A percentile compares a stretch with the other conserved stretches of the same genome.
Conservation (phyloP, 1,140 invertebrate genomes). For the Neodiprion fabricii region DNA sequence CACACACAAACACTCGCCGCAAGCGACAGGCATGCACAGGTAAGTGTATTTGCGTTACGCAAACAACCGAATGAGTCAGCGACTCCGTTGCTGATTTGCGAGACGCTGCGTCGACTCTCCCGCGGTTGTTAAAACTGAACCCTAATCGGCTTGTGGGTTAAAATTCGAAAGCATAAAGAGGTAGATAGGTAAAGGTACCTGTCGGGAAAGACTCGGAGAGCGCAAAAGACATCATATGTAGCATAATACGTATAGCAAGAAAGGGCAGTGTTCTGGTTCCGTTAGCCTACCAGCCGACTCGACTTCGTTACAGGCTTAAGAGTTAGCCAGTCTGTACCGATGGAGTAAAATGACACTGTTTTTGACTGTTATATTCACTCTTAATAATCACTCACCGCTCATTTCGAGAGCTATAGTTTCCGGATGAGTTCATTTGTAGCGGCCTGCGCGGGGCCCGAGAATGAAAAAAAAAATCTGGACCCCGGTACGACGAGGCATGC, state of each 20-base stretch:
- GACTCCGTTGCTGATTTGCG: not conserved
- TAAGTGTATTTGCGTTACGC: slow-evolving; percentile 1
- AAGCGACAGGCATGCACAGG: not conserved
- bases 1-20: not conserved
- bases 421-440: not conserved
- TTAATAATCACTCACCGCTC: not conserved
- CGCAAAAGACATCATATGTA: not conserved
- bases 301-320: not conserved
- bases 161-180: not conserved
- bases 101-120: not conserved
- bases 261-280: not conserved
- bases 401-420: not conserved
- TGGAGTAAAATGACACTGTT: too few species aligned
- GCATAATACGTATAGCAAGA: not conserved
- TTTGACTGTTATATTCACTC: not conserved
- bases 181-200: not conserved
- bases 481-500: not conserved
- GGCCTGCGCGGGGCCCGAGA: not conserved
- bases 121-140: not conserved
- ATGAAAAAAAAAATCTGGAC: not conserved
- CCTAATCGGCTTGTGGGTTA: not conserved
- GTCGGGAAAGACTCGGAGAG: not conserved
- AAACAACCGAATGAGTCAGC: not conserved
- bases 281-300: not conserved
- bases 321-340: not conserved